Conservation (phyloP, 2,888 invertebrate species). For the Capitulum mitella region DNA sequence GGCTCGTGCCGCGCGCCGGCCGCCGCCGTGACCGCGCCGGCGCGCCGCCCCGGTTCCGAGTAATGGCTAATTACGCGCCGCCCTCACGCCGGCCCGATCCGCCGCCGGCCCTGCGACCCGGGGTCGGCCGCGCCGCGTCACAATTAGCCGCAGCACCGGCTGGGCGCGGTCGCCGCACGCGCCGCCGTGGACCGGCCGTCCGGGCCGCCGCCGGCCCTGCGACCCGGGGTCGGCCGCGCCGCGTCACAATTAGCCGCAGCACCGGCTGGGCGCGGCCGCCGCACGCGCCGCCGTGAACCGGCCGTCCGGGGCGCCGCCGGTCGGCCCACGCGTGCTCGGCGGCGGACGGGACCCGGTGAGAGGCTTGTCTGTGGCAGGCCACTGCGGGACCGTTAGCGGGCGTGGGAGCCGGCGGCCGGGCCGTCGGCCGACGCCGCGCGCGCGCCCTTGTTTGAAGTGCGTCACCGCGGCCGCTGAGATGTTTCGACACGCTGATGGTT, state of each 20-base stretch:
- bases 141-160: neutral
- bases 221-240: neutral
- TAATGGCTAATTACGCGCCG: neutral
- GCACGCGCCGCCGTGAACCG: neutral
- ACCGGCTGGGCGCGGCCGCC: too few relatives aligned
- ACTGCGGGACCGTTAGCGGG: too few relatives aligned
- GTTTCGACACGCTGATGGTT: neutral
- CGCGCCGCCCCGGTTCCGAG: neutral
- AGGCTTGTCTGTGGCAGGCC: too few relatives aligned
- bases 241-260: neutral
- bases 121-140: neutral
- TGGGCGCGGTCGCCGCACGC: neutral
- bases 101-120: neutral
- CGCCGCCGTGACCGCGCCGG: neutral
- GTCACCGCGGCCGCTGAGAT: neutral
- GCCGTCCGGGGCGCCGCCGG: neutral
- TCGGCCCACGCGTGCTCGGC: too few relatives aligned
- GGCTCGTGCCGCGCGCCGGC: neutral
- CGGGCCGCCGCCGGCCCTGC: neutral
- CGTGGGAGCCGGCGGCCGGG: too few relatives aligned
- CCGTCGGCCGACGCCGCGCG: too few relatives aligned
- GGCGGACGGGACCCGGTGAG: too few relatives aligned
- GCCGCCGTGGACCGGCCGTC: neutral
- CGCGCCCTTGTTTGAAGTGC: neutral
- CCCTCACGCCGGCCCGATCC: neutral